phyloP scores from a whole-genome alignment of 1,140 invertebrate genomes.

The Drosophila murphyi region DNA sequence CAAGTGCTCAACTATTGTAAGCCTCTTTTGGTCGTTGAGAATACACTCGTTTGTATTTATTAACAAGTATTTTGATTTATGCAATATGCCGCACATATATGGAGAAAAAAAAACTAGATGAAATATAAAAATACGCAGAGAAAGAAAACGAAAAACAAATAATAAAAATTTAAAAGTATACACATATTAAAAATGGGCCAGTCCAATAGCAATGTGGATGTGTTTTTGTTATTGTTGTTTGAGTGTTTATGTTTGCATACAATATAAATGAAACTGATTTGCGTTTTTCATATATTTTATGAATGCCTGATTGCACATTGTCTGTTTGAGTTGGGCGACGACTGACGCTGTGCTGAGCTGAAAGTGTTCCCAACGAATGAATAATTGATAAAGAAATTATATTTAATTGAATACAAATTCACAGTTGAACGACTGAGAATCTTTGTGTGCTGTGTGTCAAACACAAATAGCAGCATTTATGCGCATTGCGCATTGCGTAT shows the following conservation, averaged over 20 bases:
- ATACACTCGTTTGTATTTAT: conserved; percentile 40
- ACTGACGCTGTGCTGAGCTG: conserved; percentile 15
- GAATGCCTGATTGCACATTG: conserved; percentile 28
- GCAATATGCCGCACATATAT: conserved; percentile 18
- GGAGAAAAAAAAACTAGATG: conserved; percentile 5
- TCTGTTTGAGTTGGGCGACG: conserved; percentile 14
- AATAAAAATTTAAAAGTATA: conserved; percentile 30
- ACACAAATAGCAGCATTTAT: neutral
- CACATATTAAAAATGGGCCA: neutral
- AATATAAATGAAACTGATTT: conserved; percentile 34
- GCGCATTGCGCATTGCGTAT: neutral
- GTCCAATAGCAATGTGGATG: no score
- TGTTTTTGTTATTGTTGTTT: neutral
- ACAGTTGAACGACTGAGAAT: conserved; percentile 42
- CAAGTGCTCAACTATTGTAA: conserved; percentile 4
- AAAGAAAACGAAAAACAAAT: conserved; percentile 8
- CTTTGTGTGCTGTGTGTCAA: conserved; percentile 1
- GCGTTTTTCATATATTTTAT: conserved; percentile 47
- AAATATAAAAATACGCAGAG: neutral
- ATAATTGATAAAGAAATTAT: conserved; percentile 63
- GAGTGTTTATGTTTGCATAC: neutral
- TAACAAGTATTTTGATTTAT: conserved; percentile 55
- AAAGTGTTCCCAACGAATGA: conserved; percentile 36
- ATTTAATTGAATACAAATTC: conserved; percentile 61
- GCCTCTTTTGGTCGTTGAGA: conserved; percentile 2